Conservation (phyloP, 2,888 invertebrate genomes). For the Zaprionus lineosus region DNA sequence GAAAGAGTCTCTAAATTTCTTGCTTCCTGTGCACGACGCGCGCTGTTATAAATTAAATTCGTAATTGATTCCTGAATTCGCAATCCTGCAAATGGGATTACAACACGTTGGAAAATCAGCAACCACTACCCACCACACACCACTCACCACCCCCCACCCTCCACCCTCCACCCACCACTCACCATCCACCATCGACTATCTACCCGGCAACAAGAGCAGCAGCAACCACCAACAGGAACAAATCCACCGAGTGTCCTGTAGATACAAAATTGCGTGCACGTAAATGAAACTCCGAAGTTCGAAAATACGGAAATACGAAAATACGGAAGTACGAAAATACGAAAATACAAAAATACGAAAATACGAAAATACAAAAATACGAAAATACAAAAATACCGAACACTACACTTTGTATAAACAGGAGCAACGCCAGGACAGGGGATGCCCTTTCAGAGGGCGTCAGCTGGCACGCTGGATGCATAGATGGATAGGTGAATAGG, state of each 20-base stretch:
- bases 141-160: conserved; percentile 22
- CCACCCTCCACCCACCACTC: background rate
- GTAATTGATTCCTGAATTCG: conserved; percentile 80
- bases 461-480: conserved; percentile 65
- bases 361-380: no score
- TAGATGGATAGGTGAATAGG: conserved; percentile 14
- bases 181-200: conserved; percentile 13
- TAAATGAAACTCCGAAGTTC: conserved; percentile 50
- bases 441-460: conserved; percentile 40
- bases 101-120: conserved; percentile 76
- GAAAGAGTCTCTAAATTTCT: conserved; percentile 52
- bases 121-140: conserved; percentile 11
- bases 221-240: conserved; percentile 20
- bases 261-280: conserved; percentile 72
- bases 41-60: conserved; percentile 76
- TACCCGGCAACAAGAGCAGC: background rate
- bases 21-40: conserved; percentile 61
- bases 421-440: conserved; percentile 16
- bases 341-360: no score
- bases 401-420: no score
- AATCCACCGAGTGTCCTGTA: conserved; percentile 34
- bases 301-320: no score
- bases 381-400: no score
- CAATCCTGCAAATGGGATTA: conserved; percentile 80
- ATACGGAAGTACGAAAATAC: no score